These are phyloP conservation scores for Albula goreensis DNA, from an alignment of 2,113 vertebrate genomes.

Conservation along the genomic window DNA sequence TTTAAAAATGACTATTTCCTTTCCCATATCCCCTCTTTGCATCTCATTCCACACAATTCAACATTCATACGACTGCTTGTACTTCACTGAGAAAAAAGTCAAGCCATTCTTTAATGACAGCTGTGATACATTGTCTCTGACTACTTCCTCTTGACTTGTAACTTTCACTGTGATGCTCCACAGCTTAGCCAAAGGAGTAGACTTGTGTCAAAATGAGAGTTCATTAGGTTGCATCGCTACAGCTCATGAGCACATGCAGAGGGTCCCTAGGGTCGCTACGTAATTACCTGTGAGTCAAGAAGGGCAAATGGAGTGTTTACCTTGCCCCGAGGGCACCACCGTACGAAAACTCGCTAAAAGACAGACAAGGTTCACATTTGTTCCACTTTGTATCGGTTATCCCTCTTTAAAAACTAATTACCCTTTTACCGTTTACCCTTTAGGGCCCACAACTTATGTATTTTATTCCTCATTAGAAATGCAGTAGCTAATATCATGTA, in stretches of 20 bases:
- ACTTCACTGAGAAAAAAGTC: no score
- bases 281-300: slow-evolving; percentile 72
- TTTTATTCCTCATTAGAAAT: slow-evolving; percentile 5
- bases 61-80: no score
- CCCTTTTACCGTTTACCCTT: slow-evolving; percentile 22
- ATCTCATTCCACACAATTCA: no score
- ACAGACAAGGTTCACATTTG: slow-evolving; percentile 55
- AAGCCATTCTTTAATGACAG: no score
- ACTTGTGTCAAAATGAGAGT: slow-evolving; percentile 45
- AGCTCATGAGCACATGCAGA: slow-evolving; percentile 53
- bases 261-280: slow-evolving; percentile 61
- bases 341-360: slow-evolving; percentile 51
- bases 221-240: slow-evolving; percentile 52
- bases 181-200: no score
- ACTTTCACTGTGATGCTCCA: no score
- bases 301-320: slow-evolving; percentile 74
- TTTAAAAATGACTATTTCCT: no score
- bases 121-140: no score
- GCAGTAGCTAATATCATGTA: not conserved
- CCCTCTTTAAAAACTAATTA: slow-evolving; percentile 50
- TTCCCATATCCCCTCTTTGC: no score
- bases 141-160: no score
- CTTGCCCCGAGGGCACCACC: slow-evolving; percentile 61
- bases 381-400: slow-evolving; percentile 57
- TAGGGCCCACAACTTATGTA: no score